phyloP scores from a whole-genome alignment of 2,113 vertebrate species.

The Lepus timidus region DNA sequence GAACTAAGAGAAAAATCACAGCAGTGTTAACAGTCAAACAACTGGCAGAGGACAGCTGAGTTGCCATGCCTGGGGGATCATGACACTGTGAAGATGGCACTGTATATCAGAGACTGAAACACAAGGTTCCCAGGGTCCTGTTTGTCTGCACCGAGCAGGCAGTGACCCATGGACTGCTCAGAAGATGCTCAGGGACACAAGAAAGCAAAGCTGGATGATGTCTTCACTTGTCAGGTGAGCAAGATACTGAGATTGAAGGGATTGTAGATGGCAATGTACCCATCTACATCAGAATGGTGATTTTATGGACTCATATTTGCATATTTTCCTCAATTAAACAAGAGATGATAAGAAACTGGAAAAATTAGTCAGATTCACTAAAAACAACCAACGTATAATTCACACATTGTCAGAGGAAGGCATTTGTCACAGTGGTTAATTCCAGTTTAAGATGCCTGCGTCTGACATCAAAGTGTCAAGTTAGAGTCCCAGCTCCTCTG shows the following conservation, averaged over 20 bases:
- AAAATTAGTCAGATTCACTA: background rate
- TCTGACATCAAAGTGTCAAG: no score
- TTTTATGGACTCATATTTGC: background rate
- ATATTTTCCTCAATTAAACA: background rate
- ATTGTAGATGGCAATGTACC: background rate
- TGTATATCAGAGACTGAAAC: background rate
- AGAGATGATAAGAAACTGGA: accelerated
- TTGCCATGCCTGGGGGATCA: background rate
- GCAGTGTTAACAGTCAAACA: accelerated
- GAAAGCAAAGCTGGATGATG: background rate
- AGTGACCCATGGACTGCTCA: accelerated
- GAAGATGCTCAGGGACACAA: background rate
- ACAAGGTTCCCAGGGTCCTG: no score
- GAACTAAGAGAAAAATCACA: background rate
- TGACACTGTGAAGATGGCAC: background rate
- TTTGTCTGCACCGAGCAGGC: accelerated
- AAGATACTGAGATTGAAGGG: background rate
- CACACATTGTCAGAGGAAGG: no score
- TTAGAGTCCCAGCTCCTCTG: no score
- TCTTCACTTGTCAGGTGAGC: background rate
- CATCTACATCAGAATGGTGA: background rate
- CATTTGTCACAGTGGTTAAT: no score
- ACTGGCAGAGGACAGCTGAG: accelerated
- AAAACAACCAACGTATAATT: background rate
- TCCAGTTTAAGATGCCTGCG: no score